Conservation (phyloP, 2,113 vertebrate species). For the Carassius auratus region DNA sequence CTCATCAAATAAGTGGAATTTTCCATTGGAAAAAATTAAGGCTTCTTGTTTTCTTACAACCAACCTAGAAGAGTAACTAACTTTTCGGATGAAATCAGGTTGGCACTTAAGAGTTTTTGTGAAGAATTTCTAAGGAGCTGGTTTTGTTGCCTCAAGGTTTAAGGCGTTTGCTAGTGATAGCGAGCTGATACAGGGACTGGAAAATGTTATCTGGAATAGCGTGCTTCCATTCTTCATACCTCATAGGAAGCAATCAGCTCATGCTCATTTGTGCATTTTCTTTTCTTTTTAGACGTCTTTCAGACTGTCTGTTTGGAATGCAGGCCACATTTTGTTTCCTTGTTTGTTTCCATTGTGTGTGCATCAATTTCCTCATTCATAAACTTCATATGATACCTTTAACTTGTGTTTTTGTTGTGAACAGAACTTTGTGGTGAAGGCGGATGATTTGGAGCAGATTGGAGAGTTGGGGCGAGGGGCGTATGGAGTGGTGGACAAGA, state of each 20-base stretch:
- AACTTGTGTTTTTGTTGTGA: conserved; percentile 8
- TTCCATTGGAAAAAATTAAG: conserved; percentile 64
- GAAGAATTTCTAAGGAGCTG: not conserved
- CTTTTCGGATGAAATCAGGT: conserved; percentile 29
- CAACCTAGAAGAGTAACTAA: conserved; percentile 22
- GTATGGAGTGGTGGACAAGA: conserved; percentile 98
- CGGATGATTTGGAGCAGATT: conserved; percentile 95
- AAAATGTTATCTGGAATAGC: not conserved
- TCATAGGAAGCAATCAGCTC: not conserved
- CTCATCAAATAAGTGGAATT: conserved; percentile 72
- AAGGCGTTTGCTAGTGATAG: conserved; percentile 32
- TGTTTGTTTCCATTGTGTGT: not conserved
- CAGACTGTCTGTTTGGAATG: not conserved
- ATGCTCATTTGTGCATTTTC: not conserved
- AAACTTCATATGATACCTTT: too few relatives aligned
- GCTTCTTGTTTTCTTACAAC: conserved; percentile 17
- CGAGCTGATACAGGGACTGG: conserved; percentile 11
- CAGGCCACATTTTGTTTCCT: not conserved
- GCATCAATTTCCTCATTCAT: not conserved
- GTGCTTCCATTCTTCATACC: not conserved
- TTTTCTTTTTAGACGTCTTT: conserved; percentile 10
- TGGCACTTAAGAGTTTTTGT: conserved; percentile 4
- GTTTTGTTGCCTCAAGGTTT: conserved; percentile 22
- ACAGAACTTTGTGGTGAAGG: conserved; percentile 98
- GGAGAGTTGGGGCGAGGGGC: conserved; percentile 93